These are phyloP conservation scores for Exephanes ischioxanthus DNA, from an alignment of 2,888 invertebrate genomes.

Conservation along the genomic window DNA sequence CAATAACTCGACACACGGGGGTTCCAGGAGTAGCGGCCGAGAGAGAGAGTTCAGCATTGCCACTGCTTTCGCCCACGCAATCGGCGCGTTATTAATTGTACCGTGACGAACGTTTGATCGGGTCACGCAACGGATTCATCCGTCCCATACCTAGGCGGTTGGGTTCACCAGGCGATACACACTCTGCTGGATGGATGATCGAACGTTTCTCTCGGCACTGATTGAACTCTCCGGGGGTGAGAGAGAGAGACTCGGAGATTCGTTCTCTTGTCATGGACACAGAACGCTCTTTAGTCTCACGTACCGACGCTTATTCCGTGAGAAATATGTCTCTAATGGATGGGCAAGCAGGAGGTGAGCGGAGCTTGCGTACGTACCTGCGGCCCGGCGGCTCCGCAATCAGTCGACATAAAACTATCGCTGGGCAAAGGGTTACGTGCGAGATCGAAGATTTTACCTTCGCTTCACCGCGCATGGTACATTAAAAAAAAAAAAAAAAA, in stretches of 20 bases:
- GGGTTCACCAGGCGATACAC: conserved; percentile 16
- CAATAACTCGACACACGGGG: conserved; percentile 61
- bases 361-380: conserved; percentile 31
- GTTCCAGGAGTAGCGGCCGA: conserved; percentile 21
- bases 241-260: conserved; percentile 32
- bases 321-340: conserved; percentile 67
- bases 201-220: conserved; percentile 70
- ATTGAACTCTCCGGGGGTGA: conserved; percentile 68
- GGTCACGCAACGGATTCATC: conserved; percentile 69
- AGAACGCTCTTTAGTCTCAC: conserved; percentile 62
- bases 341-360: conserved; percentile 24
- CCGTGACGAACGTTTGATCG: conserved; percentile 74
- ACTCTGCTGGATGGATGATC: conserved; percentile 67
- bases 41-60: conserved; percentile 2
- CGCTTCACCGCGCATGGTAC: neutral
- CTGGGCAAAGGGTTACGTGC: conserved; percentile 57
- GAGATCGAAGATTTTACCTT: conserved; percentile 5
- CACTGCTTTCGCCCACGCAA: conserved; percentile 65
- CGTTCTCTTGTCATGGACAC: conserved; percentile 49
- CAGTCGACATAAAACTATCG: conserved; percentile 71
- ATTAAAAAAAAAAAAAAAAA: neutral
- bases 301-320: conserved; percentile 60
- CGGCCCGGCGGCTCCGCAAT: conserved; percentile 71
- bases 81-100: conserved; percentile 78
- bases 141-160: conserved; percentile 15